Evolutionary conservation across 2,888 invertebrate species (phyloP).

Genomic region (Drosophila austrosaltans): DNA sequence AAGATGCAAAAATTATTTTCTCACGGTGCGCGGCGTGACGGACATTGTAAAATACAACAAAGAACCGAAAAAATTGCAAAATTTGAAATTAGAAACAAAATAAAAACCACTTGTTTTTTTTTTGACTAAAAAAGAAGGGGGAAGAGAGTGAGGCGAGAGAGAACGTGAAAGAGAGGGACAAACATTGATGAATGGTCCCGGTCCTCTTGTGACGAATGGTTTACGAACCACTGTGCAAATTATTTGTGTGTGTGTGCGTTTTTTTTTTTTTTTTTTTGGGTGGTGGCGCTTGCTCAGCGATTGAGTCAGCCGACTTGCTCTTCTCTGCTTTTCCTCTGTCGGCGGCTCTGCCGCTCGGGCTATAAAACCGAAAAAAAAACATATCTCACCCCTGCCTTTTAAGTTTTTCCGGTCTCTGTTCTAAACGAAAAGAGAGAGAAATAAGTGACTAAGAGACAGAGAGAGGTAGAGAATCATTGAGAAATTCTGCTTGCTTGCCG

Average conservation of each 20-base stretch:
- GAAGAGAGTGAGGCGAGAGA: slow-evolving; percentile 5
- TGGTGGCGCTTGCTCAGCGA: slow-evolving; percentile 57
- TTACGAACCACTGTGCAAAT: slow-evolving; percentile 68
- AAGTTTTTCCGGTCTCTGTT: slow-evolving; percentile 50
- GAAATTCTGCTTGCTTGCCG: slow-evolving; percentile 60
- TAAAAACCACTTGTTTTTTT: slow-evolving; percentile 41
- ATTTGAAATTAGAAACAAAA: slow-evolving; percentile 11
- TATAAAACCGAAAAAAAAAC: slow-evolving; percentile 38
- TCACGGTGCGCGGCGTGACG: slow-evolving; percentile 9
- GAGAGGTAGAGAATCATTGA: slow-evolving; percentile 13
- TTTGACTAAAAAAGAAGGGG: slow-evolving; percentile 3
- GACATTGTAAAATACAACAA: not conserved
- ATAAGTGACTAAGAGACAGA: slow-evolving; percentile 14
- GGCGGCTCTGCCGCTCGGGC: slow-evolving; percentile 26
- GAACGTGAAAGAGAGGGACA: not conserved
- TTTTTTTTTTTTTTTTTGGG: slow-evolving; percentile 54
- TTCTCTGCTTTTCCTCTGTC: slow-evolving; percentile 35
- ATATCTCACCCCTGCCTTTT: slow-evolving; percentile 60
- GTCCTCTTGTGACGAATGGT: slow-evolving; percentile 43
- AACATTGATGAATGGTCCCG: slow-evolving; percentile 49
- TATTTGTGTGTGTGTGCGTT: slow-evolving; percentile 33
- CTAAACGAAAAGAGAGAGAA: slow-evolving; percentile 10
- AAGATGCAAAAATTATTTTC: slow-evolving; percentile 5
- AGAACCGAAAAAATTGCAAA: slow-evolving; percentile 12
- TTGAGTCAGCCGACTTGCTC: slow-evolving; percentile 46